phyloP scores from a whole-genome alignment of 2,113 vertebrate genomes.

The Burhinus bistriatus region DNA sequence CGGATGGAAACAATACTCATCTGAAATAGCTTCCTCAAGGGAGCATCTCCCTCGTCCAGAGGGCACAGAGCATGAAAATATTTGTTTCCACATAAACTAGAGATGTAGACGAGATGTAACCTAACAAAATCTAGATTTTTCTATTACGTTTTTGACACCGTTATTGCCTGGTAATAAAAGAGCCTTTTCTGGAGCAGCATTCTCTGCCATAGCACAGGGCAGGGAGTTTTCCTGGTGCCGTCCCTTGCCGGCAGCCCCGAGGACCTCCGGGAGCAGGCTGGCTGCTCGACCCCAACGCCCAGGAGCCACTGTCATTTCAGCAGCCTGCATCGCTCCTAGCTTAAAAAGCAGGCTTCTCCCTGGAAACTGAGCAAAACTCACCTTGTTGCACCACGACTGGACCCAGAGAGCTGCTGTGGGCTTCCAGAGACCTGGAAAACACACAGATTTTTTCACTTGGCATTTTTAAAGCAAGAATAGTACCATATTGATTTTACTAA shows the following conservation, averaged over 20 bases:
- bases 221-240: neutral
- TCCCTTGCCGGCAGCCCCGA: rapidly evolving
- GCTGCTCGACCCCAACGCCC: rapidly evolving
- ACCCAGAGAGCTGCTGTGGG: neutral
- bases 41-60: rapidly evolving
- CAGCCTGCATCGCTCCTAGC: rapidly evolving
- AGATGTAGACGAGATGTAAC: rapidly evolving
- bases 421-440: neutral
- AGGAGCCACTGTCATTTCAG: neutral
- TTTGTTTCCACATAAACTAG: neutral
- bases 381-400: neutral
- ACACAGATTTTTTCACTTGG: neutral
- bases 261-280: rapidly evolving
- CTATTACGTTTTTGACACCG: neutral
- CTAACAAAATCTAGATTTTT: neutral
- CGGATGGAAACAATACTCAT: rapidly evolving
- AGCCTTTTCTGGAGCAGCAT: neutral
- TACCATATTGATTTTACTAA: neutral
- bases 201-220: neutral
- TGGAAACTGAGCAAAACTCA: neutral
- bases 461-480: neutral
- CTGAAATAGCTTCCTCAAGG: neutral
- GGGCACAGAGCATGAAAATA: neutral
- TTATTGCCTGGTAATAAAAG: neutral
- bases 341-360: neutral